These are phyloP conservation scores for Acanthosoma haemorrhoidale DNA, from an alignment of 2,888 invertebrate genomes.

Conservation along the genomic window DNA sequence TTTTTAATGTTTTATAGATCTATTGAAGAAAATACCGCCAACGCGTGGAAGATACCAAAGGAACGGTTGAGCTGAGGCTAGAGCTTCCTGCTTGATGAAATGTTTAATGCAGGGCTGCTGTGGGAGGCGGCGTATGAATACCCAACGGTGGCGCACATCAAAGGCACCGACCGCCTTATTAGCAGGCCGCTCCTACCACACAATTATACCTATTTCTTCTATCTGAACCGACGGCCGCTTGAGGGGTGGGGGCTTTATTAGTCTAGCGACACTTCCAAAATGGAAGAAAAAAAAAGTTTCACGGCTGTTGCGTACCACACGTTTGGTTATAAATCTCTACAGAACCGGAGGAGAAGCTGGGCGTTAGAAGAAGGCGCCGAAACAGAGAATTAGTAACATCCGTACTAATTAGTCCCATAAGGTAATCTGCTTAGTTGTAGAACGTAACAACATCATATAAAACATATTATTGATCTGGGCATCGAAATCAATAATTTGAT, in stretches of 20 bases:
- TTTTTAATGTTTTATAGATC: too few relatives aligned
- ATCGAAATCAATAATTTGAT: too few relatives aligned
- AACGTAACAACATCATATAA: too few relatives aligned
- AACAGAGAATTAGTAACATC: neutral
- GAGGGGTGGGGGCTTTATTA: neutral
- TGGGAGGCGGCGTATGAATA: neutral
- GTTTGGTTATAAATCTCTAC: neutral
- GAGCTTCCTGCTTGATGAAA: neutral
- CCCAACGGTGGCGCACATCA: neutral
- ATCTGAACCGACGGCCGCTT: neutral
- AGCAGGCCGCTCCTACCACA: neutral
- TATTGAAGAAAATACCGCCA: too few relatives aligned
- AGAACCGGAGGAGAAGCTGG: neutral
- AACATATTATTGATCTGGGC: too few relatives aligned
- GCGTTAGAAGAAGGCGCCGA: neutral
- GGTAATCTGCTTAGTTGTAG: neutral
- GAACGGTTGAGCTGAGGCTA: too few relatives aligned
- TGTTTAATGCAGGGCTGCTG: neutral
- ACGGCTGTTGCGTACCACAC: neutral
- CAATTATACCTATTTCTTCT: slow-evolving; percentile 8
- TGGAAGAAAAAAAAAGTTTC: neutral
- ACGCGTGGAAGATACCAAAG: too few relatives aligned
- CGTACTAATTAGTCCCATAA: neutral
- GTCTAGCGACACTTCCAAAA: slow-evolving; percentile 2
- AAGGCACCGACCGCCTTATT: neutral